phyloP scores from a whole-genome alignment of 2,113 vertebrate species.

The Grammomys dolichurus region DNA sequence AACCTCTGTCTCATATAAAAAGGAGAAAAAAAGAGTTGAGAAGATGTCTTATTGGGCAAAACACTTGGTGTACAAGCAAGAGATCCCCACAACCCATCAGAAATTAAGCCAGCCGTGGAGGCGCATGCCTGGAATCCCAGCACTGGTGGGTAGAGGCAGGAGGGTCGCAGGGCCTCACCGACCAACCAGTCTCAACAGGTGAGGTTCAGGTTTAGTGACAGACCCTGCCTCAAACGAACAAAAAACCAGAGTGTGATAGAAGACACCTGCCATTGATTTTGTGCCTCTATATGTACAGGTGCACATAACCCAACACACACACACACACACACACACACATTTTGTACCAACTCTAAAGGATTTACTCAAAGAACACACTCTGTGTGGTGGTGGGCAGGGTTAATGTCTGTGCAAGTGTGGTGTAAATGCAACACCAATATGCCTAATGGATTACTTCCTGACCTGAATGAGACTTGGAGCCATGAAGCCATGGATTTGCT shows the following conservation, averaged over 20 bases:
- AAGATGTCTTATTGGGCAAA: neutral
- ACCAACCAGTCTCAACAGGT: too few relatives aligned
- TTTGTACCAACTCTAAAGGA: neutral
- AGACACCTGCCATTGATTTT: neutral
- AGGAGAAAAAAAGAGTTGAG: neutral
- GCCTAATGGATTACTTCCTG: neutral
- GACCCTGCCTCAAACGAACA: neutral
- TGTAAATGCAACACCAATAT: constrained; percentile 12
- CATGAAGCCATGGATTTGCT: neutral
- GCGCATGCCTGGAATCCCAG: neutral
- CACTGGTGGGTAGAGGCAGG: neutral
- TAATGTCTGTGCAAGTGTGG: neutral
- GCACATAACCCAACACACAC: neutral
- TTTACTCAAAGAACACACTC: neutral
- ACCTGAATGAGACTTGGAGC: neutral
- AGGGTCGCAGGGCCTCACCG: neutral
- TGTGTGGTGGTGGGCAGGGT: neutral
- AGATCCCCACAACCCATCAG: neutral
- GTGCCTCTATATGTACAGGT: neutral
- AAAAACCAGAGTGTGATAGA: neutral
- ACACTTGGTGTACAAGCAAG: neutral
- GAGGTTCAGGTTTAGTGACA: neutral
- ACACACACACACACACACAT: neutral
- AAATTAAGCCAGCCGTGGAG: neutral
- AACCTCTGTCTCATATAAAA: neutral